phyloP scores from a whole-genome alignment of 2,888 invertebrate species.

The Andrena camellia region DNA sequence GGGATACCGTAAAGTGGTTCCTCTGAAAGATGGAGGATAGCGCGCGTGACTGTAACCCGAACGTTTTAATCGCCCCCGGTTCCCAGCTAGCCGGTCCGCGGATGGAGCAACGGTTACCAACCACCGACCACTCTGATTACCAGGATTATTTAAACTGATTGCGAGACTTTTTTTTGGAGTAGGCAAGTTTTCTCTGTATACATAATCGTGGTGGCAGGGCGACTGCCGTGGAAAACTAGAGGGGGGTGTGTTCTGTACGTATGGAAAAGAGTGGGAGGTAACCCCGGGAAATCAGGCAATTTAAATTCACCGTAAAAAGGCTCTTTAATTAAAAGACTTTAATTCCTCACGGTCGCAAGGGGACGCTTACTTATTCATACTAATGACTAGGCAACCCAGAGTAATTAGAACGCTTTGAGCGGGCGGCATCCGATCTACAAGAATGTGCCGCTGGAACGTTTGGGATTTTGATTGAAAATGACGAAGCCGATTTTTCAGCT shows the following conservation, averaged over 20 bases:
- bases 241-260: slow-evolving; percentile 12
- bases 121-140: slow-evolving; percentile 44
- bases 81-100: background rate
- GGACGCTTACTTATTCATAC: slow-evolving; percentile 80
- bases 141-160: slow-evolving; percentile 72
- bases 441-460: slow-evolving; percentile 43
- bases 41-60: slow-evolving; percentile 16
- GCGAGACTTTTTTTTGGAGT: slow-evolving; percentile 41
- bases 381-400: slow-evolving; percentile 77
- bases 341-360: slow-evolving; percentile 76
- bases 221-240: slow-evolving; percentile 3
- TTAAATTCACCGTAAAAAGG: slow-evolving; percentile 82
- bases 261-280: slow-evolving; percentile 46
- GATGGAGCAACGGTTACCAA: background rate
- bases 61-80: slow-evolving; percentile 48
- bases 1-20: too few relatives aligned
- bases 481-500: background rate
- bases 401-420: slow-evolving; percentile 72
- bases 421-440: slow-evolving; percentile 47
- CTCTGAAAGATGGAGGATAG: background rate
- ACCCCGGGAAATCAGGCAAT: slow-evolving; percentile 80
- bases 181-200: slow-evolving; percentile 58
- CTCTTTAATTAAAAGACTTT: slow-evolving; percentile 82
- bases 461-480: slow-evolving; percentile 53
- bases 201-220: slow-evolving; percentile 42